These are phyloP conservation scores for Perithous albicinctus DNA, from an alignment of 2,888 invertebrate species.

Conservation along the genomic window DNA sequence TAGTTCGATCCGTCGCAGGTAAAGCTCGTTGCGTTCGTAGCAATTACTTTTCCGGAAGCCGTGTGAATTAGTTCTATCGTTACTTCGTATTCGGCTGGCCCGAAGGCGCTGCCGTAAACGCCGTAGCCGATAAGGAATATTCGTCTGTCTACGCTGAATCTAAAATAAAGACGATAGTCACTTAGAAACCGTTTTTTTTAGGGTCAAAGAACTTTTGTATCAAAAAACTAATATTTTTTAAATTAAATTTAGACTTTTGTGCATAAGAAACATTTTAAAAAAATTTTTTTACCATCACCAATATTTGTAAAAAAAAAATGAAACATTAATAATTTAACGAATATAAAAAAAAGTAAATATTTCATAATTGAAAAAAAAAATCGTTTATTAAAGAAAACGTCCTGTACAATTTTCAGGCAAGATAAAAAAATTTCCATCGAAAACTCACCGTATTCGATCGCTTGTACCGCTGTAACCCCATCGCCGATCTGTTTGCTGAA, in stretches of 20 bases:
- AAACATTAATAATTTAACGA: too few relatives aligned
- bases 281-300: too few relatives aligned
- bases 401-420: too few relatives aligned
- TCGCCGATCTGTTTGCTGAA: slow-evolving; percentile 91
- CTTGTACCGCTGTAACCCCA: slow-evolving; percentile 95
- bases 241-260: too few relatives aligned
- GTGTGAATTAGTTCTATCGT: slow-evolving; percentile 92
- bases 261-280: too few relatives aligned
- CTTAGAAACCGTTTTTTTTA: too few relatives aligned
- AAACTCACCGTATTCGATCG: slow-evolving; percentile 90
- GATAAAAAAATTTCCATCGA: too few relatives aligned
- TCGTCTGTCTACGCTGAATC: slow-evolving; percentile 92
- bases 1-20: slow-evolving; percentile 92
- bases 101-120: slow-evolving; percentile 93
- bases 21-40: slow-evolving; percentile 91
- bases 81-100: slow-evolving; percentile 91
- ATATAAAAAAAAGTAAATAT: too few relatives aligned
- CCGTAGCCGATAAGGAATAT: slow-evolving; percentile 95
- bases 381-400: too few relatives aligned
- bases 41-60: slow-evolving; percentile 90
- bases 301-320: too few relatives aligned
- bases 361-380: background rate
- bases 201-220: too few relatives aligned
- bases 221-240: too few relatives aligned
- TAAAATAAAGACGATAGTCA: slow-evolving; percentile 77